Conservation (phyloP, 1,140 invertebrate species). For the Drosophila nigromelanica region DNA sequence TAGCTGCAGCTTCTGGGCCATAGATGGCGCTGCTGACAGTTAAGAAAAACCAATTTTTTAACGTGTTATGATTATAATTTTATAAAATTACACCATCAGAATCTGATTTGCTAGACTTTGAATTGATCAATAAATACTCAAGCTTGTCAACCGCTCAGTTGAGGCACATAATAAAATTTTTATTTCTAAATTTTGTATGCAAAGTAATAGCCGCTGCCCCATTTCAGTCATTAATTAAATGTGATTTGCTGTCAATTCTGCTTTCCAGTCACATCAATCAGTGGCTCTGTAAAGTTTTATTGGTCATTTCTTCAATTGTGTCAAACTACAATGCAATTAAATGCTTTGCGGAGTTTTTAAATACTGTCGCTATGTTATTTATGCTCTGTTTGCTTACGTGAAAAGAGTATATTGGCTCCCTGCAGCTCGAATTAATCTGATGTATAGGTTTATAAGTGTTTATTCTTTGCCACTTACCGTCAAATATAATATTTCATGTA, state of each 20-base stretch:
- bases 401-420: neutral
- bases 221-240: neutral
- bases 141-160: neutral
- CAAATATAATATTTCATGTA: too few species aligned
- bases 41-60: neutral
- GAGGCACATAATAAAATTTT: neutral
- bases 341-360: neutral
- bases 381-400: too few species aligned
- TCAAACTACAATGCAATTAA: conserved; percentile 19
- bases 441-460: too few species aligned
- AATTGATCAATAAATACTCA: neutral
- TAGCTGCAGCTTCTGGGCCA: conserved; percentile 8
- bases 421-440: too few species aligned
- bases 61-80: neutral
- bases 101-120: neutral
- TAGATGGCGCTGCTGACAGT: conserved; percentile 50
- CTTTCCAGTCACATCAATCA: conserved; percentile 26
- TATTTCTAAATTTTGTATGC: neutral
- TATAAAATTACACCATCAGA: too few species aligned
- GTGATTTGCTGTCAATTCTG: conserved; percentile 3
- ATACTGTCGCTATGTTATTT: conserved; percentile 1
- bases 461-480: too few species aligned
- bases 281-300: neutral
- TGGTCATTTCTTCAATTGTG: neutral
- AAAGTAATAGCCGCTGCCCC: neutral